phyloP scores from a whole-genome alignment of 2,888 invertebrate genomes.

The Osmoderma eremita region DNA sequence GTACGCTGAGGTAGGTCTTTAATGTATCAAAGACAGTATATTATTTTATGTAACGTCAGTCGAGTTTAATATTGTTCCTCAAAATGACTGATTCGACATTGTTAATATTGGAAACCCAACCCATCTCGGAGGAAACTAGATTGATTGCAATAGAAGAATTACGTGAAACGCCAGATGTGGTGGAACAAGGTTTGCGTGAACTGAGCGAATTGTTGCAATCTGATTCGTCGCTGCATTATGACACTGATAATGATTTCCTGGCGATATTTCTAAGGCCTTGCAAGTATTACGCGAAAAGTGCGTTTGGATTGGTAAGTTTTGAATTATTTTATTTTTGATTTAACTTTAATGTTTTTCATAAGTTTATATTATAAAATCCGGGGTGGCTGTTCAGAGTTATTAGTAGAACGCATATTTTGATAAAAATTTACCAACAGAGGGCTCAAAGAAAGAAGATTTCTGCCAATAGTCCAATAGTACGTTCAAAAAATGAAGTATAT shows the following conservation, averaged over 20 bases:
- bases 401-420: no score
- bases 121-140: constrained; percentile 67
- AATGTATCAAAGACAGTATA: no score
- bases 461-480: no score
- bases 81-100: constrained; percentile 52
- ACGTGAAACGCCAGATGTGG: constrained; percentile 77
- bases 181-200: constrained; percentile 69
- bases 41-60: background rate
- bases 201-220: constrained; percentile 71
- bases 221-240: constrained; percentile 73
- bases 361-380: no score
- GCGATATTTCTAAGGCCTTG: constrained; percentile 81
- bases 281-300: constrained; percentile 86
- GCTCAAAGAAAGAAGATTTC: no score
- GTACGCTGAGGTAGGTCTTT: no score
- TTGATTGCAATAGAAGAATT: constrained; percentile 73
- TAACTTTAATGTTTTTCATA: no score
- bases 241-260: constrained; percentile 80
- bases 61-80: background rate
- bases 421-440: no score
- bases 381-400: no score
- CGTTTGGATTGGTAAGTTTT: constrained; percentile 77
- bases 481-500: no score
- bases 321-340: constrained; percentile 86
- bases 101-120: constrained; percentile 68